Evolutionary conservation across 2,888 invertebrate species (phyloP).

Genomic region (Diplazon laetatorius): DNA sequence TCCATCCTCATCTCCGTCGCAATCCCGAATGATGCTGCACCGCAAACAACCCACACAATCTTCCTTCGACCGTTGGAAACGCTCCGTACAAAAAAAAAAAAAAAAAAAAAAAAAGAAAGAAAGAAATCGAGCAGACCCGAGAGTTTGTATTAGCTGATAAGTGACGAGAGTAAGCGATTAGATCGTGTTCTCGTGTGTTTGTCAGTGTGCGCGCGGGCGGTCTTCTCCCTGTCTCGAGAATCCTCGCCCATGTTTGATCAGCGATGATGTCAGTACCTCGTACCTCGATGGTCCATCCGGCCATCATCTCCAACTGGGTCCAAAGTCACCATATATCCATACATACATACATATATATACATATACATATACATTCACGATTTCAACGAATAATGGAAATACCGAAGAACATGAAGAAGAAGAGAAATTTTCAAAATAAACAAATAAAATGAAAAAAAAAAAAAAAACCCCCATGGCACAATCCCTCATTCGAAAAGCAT

Average conservation of each 20-base stretch:
- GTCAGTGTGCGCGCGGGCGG: constrained; percentile 65
- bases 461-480: neutral
- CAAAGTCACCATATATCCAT: no score
- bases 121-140: constrained; percentile 51
- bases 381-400: neutral
- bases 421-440: no score
- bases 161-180: constrained; percentile 77
- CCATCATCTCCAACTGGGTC: constrained; percentile 60
- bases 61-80: constrained; percentile 34
- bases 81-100: no score
- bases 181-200: constrained; percentile 78
- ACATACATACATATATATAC: no score
- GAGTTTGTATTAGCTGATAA: constrained; percentile 72
- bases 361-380: neutral
- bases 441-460: no score
- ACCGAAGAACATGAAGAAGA: no score
- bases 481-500: neutral
- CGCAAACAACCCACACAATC: constrained; percentile 67
- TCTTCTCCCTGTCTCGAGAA: constrained; percentile 50
- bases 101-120: no score
- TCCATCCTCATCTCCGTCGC: constrained; percentile 22
- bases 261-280: constrained; percentile 75
- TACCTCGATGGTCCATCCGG: constrained; percentile 79
- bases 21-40: constrained; percentile 72
- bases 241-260: constrained; percentile 80